Percentiles rank a stretch among this genome's conserved stretches.
Evolutionary conservation across 2,797 vertebrate genomes (phyloP).

Genomic region (Lophius americanus): DNA sequence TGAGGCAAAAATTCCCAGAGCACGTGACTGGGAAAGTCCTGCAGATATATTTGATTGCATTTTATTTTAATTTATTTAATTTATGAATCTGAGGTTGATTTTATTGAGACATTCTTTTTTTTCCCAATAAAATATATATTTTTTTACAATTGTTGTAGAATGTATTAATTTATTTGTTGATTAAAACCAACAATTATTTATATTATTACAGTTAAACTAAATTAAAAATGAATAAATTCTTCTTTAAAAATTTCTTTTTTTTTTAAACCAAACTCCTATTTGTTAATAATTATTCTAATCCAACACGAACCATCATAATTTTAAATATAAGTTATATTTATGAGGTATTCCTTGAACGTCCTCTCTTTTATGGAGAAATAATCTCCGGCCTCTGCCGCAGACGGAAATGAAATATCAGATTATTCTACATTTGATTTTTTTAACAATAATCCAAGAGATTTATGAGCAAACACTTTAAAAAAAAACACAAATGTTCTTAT

Average conservation of each 20-base stretch:
- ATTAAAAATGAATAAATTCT: neutral
- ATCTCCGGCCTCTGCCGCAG: slow-evolving; percentile 14
- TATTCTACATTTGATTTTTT: neutral
- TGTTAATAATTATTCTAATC: too few species aligned
- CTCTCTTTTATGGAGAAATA: neutral
- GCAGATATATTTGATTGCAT: neutral
- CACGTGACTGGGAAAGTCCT: slow-evolving; percentile 1
- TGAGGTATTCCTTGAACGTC: neutral
- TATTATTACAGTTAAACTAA: neutral
- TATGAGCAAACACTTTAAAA: too few species aligned
- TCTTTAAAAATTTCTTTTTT: too few species aligned
- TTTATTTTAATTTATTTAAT: too few species aligned
- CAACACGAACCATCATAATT: neutral
- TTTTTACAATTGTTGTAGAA: too few species aligned
- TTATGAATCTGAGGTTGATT: too few species aligned
- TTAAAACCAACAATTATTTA: neutral
- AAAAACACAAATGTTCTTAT: too few species aligned
- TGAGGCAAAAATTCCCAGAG: slow-evolving; percentile 8
- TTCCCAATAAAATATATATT: too few species aligned
- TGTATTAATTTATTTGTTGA: neutral
- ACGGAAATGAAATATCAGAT: neutral
- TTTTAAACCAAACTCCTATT: too few species aligned
- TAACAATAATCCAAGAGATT: neutral
- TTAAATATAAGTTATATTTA: neutral
- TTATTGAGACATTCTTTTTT: too few species aligned